phyloP scores from a whole-genome alignment of 1,140 invertebrate genomes.

The Zaprionus camerounensis region DNA sequence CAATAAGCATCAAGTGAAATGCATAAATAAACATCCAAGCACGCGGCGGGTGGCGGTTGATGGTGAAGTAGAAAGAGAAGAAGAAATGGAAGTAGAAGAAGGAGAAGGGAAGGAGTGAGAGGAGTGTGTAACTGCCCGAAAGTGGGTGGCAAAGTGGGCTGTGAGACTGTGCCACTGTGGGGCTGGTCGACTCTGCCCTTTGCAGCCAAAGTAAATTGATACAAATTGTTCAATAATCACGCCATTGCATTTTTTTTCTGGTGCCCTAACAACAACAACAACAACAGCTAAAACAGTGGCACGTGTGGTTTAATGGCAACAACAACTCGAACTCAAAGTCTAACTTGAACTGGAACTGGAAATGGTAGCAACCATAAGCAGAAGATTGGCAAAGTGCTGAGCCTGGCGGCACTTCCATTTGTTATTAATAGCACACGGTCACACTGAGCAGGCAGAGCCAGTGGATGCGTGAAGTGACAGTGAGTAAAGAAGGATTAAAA shows the following conservation, averaged over 20 bases:
- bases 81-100: background rate
- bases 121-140: no score
- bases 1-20: conserved; percentile 63
- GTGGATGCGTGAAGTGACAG: background rate
- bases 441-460: conserved; percentile 10
- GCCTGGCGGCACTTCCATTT: conserved; percentile 39
- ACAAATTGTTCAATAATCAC: conserved; percentile 83
- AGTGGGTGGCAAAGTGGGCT: background rate
- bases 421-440: conserved; percentile 51
- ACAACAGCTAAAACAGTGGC: conserved; percentile 19
- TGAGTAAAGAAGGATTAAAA: background rate
- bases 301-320: conserved; percentile 41
- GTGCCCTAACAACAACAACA: conserved; percentile 14
- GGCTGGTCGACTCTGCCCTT: background rate
- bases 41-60: background rate
- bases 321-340: conserved; percentile 5
- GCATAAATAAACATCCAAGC: conserved; percentile 68
- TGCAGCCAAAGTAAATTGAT: conserved; percentile 65
- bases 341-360: conserved; percentile 8
- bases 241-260: conserved; percentile 76
- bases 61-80: background rate
- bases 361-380: background rate
- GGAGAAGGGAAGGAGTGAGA: background rate
- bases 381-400: conserved; percentile 40
- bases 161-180: background rate